Base-by-base conservation (phyloP, 2,113 vertebrate genomes). In the Poeciliopsis prolifica region DNA sequence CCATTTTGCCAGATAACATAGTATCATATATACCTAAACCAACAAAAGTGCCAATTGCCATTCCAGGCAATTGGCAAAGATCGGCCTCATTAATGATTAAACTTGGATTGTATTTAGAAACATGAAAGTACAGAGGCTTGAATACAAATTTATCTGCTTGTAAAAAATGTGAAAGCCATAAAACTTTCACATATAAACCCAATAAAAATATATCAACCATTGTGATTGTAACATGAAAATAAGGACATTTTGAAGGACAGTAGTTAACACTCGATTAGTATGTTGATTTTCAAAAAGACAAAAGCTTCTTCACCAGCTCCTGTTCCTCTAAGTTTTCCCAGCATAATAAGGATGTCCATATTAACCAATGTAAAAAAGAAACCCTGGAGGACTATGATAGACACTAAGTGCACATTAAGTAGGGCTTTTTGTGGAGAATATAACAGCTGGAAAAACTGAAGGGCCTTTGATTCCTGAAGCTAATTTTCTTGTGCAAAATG, bases 301-400 rank as follows among this genome's bases (percentile, higher is more conserved):
- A 24, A 61, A 61, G 68, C 60, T 6, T 68, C 54, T 19, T 77
- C n/a, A 35, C 68, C 44, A 72, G 42, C 73, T 58, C 33, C 65
- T 19, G 31, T 17, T 17, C 54, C 29, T 67, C 33, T 29, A 24
- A 44, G 19, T 13, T 68, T 64, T 58, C 40, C 1, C 60, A 63
- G 60, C 65, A 58, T n/a, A 60, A 67, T 37, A 68, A 61, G 68
- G 74, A 62, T 78, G 75, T 65, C 64, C 60, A n/a, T 3, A 22
- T n/a, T 58, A 85, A 76, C 67, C 78, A 54, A 44, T 72, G 72
- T 79, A 77, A 82, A 90, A 90, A 85, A 83, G 83, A 70, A 72
- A 69, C 42, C 70, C 14, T 1, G 48, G 65, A 68, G 65, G 72
- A 48, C 61, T 61, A 67, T 9, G 71, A 31, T 33, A 62, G 30